These are phyloP conservation scores for Pseudorectes ferrugineus DNA, from an alignment of 2,113 vertebrate species.

Conservation along the genomic window DNA sequence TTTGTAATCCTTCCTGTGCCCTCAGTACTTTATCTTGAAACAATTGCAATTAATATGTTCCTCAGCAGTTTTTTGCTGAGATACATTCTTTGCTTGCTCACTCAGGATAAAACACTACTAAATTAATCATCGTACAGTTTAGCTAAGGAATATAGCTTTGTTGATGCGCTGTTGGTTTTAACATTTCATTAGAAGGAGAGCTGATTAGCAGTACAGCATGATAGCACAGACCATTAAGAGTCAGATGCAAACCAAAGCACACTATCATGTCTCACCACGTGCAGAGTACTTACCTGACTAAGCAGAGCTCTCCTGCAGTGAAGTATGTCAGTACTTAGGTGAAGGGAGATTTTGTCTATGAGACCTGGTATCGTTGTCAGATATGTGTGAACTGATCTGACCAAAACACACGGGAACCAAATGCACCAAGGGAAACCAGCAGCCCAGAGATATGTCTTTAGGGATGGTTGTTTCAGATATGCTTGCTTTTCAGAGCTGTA, in stretches of 20 bases:
- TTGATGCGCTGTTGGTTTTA: neutral
- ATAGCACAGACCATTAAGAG: neutral
- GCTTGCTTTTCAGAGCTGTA: neutral
- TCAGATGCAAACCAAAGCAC: neutral
- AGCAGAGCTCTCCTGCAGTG: neutral
- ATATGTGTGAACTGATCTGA: neutral
- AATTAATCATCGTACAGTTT: neutral
- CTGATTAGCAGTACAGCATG: neutral
- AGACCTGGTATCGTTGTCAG: neutral
- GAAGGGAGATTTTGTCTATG: neutral
- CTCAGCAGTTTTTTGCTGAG: constrained; percentile 10
- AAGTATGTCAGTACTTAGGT: neutral
- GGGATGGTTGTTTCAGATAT: neutral
- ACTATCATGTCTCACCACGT: neutral
- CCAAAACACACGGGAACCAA: neutral
- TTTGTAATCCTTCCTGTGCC: constrained; percentile 13
- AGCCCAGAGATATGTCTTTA: neutral
- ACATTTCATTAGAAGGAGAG: neutral
- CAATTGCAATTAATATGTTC: constrained; percentile 34
- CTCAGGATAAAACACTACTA: neutral
- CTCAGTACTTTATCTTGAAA: constrained; percentile 19
- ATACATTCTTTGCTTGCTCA: neutral
- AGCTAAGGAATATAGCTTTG: neutral
- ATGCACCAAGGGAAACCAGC: neutral
- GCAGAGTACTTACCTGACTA: neutral